Conservation (phyloP, 2,797 vertebrate genomes). For the Leptatherina wallacei region DNA sequence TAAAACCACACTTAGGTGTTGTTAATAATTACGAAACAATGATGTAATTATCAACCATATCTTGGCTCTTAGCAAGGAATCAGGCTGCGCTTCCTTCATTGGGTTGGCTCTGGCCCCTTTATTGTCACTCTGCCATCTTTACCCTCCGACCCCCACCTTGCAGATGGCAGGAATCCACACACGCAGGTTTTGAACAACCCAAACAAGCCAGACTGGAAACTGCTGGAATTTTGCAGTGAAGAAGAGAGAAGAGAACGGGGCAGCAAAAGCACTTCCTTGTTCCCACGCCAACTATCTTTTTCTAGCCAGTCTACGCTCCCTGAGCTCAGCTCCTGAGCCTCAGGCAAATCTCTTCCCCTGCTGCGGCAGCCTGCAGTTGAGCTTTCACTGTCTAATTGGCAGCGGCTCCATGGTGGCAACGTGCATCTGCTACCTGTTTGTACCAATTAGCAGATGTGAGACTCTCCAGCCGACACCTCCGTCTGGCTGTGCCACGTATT, state of each 20-base stretch:
- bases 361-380: slow-evolving; percentile 63
- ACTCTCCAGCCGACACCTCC: slow-evolving; percentile 80
- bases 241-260: slow-evolving; percentile 4
- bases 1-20: slow-evolving; percentile 5
- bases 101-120: slow-evolving; percentile 37
- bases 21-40: slow-evolving; percentile 22
- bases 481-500: slow-evolving; percentile 81
- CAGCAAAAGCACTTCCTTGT: slow-evolving; percentile 45
- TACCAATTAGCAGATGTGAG: slow-evolving; percentile 87
- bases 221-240: slow-evolving; percentile 20
- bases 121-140: slow-evolving; percentile 46
- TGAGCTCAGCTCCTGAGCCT: slow-evolving; percentile 55
- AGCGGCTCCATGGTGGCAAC: slow-evolving; percentile 68
- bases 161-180: slow-evolving; percentile 50
- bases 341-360: slow-evolving; percentile 54
- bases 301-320: slow-evolving; percentile 47
- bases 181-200: slow-evolving; percentile 26
- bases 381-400: slow-evolving; percentile 79
- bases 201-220: slow-evolving; percentile 57
- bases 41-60: slow-evolving; percentile 24
- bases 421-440: slow-evolving; percentile 89
- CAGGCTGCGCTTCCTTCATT: slow-evolving; percentile 58
- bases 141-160: slow-evolving; percentile 27
- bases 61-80: slow-evolving; percentile 21
- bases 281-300: slow-evolving; percentile 28